A percentile compares a stretch with the other conserved stretches of the same genome.
Evolutionary conservation across 92 coral and sea anemone species (phyloP).

Genomic region (Galaxea fascicularis): DNA sequence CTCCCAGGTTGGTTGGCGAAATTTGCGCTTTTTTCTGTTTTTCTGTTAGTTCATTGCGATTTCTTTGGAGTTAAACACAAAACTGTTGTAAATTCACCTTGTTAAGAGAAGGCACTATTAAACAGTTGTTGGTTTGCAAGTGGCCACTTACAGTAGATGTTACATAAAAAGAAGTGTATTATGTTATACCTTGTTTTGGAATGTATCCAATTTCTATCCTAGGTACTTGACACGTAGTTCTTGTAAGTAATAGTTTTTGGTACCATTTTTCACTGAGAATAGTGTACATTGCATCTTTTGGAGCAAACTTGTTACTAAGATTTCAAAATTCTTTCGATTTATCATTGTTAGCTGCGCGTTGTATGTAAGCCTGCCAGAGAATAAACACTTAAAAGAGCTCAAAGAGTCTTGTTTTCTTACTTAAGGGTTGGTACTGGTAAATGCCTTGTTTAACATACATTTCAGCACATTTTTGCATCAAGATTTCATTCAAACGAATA

Average conservation of each 20-base stretch:
- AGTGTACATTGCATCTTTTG: slow-evolving; percentile 8
- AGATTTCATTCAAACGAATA: too few species aligned
- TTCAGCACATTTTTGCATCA: too few species aligned
- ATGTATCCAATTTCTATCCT: not conserved
- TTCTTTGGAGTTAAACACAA: too few species aligned
- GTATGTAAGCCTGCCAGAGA: slow-evolving; percentile 19
- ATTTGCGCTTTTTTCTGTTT: too few species aligned
- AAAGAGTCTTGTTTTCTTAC: too few species aligned
- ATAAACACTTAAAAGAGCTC: not conserved
- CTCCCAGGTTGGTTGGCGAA: too few species aligned
- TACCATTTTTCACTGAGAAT: not conserved
- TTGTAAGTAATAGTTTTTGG: slow-evolving; percentile 8
- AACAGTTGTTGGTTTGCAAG: not conserved
- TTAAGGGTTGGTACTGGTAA: too few species aligned
- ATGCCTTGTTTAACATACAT: too few species aligned
- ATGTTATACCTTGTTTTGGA: not conserved
- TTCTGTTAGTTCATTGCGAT: too few species aligned
- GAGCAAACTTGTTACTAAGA: not conserved
- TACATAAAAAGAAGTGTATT: not conserved
- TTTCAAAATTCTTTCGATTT: not conserved
- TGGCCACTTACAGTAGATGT: not conserved
- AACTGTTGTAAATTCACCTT: not conserved
- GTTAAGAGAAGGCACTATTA: slow-evolving; percentile 2
- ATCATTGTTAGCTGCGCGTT: slow-evolving; percentile 27
- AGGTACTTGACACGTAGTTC: not conserved